These are phyloP conservation scores for Silurus meridionalis DNA, from an alignment of 2,113 vertebrate genomes.

Conservation along the genomic window DNA sequence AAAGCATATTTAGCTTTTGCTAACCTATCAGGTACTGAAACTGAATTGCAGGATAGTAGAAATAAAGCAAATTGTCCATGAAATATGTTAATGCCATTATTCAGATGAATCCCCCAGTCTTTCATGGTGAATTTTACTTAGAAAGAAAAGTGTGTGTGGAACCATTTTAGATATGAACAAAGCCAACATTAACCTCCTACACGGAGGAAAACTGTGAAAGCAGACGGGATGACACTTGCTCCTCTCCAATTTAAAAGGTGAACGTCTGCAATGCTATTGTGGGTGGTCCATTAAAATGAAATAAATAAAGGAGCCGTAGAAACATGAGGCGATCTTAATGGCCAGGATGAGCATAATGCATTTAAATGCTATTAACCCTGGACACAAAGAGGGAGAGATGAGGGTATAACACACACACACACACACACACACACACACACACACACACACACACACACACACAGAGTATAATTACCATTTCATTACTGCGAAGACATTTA, in stretches of 20 bases:
- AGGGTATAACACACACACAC: constrained; percentile 23
- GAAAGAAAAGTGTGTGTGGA: no score
- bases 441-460: neutral
- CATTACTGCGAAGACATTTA: constrained; percentile 58
- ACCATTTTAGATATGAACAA: constrained; percentile 65
- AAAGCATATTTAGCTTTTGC: no score
- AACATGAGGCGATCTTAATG: constrained; percentile 50
- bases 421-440: neutral
- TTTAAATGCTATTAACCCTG: constrained; percentile 62
- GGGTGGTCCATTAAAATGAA: constrained; percentile 58
- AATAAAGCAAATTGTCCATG: neutral
- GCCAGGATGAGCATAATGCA: constrained; percentile 55
- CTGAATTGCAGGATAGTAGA: neutral
- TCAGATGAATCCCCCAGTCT: neutral
- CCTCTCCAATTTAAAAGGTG: constrained; percentile 29
- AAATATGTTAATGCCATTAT: neutral
- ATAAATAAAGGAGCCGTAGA: constrained; percentile 41
- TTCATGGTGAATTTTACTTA: neutral
- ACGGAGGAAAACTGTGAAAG: constrained; percentile 43
- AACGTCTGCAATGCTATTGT: constrained; percentile 33
- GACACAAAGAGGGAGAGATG: constrained; percentile 48
- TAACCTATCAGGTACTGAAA: neutral
- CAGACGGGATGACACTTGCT: constrained; percentile 39
- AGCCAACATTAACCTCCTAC: constrained; percentile 68
- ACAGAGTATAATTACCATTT: constrained; percentile 55